A percentile compares a stretch with the other conserved stretches of the same genome.
These are phyloP conservation scores for Chelon auratus DNA, from an alignment of 2,797 vertebrate genomes.

Conservation along the genomic window DNA sequence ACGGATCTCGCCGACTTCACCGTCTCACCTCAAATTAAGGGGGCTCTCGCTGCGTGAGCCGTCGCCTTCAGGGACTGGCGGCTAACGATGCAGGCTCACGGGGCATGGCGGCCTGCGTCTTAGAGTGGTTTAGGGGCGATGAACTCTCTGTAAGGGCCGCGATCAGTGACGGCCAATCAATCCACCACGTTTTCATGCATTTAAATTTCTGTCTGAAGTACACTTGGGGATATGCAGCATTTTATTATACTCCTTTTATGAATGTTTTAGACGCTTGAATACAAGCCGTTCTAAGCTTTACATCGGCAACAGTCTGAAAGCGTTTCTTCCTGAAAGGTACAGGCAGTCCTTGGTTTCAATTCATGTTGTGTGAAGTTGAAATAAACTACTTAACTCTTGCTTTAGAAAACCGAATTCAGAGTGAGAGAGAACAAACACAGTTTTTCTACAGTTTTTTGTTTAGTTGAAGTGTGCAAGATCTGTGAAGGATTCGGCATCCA, in stretches of 20 bases:
- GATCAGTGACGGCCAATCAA: slow-evolving; percentile 11
- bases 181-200: not conserved
- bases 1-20: slow-evolving; percentile 18
- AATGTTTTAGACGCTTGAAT: not conserved
- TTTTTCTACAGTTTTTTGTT: not conserved
- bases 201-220: not conserved
- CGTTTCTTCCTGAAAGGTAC: not conserved
- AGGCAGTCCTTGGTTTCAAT: slow-evolving; percentile 6
- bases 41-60: slow-evolving; percentile 8
- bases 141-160: not conserved
- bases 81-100: not conserved
- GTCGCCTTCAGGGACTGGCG: not conserved
- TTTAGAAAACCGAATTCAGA: slow-evolving; percentile 7
- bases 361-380: slow-evolving; percentile 7
- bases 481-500: not conserved
- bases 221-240: not conserved
- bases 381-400: slow-evolving; percentile 4
- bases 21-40: slow-evolving; percentile 16
- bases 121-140: not conserved
- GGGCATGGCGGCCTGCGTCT: not conserved
- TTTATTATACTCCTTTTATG: not conserved
- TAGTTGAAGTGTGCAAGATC: not conserved
- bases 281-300: not conserved
- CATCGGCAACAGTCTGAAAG: not conserved
- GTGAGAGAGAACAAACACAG: too few species aligned